Conservation (phyloP, 1,140 invertebrate genomes). For the Cylas formicarius region DNA sequence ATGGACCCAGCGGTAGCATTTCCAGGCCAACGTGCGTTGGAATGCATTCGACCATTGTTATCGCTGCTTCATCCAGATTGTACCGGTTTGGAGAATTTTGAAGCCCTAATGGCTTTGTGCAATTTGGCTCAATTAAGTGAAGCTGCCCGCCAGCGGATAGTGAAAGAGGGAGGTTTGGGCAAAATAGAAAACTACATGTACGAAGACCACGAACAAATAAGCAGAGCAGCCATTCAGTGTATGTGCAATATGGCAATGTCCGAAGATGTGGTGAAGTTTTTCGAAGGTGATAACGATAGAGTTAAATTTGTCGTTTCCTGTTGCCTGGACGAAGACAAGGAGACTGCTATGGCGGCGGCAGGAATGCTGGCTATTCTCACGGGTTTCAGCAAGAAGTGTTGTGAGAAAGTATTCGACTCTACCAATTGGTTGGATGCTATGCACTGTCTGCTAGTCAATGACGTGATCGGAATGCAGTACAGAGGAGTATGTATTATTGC, state of each 20-base stretch:
- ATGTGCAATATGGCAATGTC: conserved; percentile 84
- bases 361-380: conserved; percentile 87
- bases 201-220: conserved; percentile 87
- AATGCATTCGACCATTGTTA: conserved; percentile 89
- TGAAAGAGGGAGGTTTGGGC: conserved; percentile 80
- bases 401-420: conserved; percentile 72
- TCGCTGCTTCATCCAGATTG: conserved; percentile 79
- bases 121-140: conserved; percentile 87
- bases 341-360: conserved; percentile 77
- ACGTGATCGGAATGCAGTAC: conserved; percentile 72
- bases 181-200: conserved; percentile 89
- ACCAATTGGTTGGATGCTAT: conserved; percentile 67
- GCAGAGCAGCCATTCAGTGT: conserved; percentile 81
- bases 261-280: conserved; percentile 69
- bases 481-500: conserved; percentile 72
- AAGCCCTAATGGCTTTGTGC: conserved; percentile 90
- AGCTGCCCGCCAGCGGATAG: conserved; percentile 69
- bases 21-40: conserved; percentile 81
- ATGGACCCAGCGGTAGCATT: conserved; percentile 98
- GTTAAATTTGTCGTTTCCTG: conserved; percentile 80
- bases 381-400: conserved; percentile 62
- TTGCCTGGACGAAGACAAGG: conserved; percentile 76
- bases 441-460: conserved; percentile 71
- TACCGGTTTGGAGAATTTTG: conserved; percentile 93
- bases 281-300: conserved; percentile 80